Evolutionary conservation across 2,888 invertebrate genomes (phyloP).

Genomic region (Epinotia ramella): DNA sequence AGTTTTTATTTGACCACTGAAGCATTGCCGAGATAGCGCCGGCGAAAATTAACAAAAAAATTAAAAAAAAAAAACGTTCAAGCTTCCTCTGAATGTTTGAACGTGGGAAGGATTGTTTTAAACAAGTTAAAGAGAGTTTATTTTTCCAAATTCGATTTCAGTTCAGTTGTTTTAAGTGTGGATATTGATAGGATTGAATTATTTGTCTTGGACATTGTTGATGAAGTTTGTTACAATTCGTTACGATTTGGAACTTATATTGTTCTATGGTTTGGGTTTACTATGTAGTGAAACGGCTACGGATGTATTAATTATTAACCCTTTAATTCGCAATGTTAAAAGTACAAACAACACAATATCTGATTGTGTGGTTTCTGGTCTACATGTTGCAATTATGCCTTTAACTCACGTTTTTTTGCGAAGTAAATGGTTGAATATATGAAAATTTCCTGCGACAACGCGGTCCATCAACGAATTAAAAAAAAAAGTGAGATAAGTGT

Average conservation of each 20-base stretch:
- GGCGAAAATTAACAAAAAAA: conserved; percentile 82
- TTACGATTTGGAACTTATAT: neutral
- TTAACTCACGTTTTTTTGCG: no score
- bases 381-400: no score
- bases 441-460: no score
- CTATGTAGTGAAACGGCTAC: no score
- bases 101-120: conserved; percentile 57
- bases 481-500: neutral
- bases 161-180: conserved; percentile 53
- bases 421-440: no score
- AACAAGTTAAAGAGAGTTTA: conserved; percentile 44
- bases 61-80: conserved; percentile 64
- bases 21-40: conserved; percentile 84
- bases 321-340: no score
- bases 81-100: conserved; percentile 58
- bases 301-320: no score
- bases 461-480: neutral
- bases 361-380: no score
- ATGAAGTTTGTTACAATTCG: neutral
- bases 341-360: no score
- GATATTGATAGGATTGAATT: conserved; percentile 35
- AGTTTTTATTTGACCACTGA: conserved; percentile 86
- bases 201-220: conserved; percentile 36
- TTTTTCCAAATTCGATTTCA: conserved; percentile 50
- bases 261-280: neutral